Percentiles rank a stretch among this genome's conserved stretches.
Conservation (phyloP, 2,797 vertebrate genomes). For the Microctenopoma stevenorrisi region DNA sequence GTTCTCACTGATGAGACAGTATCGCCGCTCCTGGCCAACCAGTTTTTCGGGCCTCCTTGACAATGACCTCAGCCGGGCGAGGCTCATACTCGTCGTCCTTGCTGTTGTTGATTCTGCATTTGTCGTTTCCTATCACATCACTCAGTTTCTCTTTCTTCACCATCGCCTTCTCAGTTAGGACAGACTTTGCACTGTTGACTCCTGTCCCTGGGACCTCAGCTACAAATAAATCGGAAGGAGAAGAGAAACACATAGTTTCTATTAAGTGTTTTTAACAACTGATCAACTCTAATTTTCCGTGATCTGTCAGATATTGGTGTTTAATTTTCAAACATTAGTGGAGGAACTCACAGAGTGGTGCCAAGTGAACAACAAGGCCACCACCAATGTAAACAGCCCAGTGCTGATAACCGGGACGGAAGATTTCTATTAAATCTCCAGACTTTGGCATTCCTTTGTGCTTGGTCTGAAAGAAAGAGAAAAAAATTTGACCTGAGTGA, state of each 20-base stretch:
- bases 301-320: background rate
- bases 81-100: slow-evolving; percentile 80
- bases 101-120: slow-evolving; percentile 86
- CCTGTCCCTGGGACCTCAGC: slow-evolving; percentile 78
- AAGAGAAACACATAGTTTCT: too few species aligned
- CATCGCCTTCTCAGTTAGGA: slow-evolving; percentile 81
- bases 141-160: slow-evolving; percentile 86
- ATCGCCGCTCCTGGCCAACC: slow-evolving; percentile 79
- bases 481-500: slow-evolving; percentile 17
- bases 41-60: slow-evolving; percentile 72
- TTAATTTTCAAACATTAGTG: background rate
- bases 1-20: slow-evolving; percentile 84
- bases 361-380: slow-evolving; percentile 83
- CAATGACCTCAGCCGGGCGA: slow-evolving; percentile 59
- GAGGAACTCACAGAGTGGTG: slow-evolving; percentile 79
- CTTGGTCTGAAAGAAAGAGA: slow-evolving; percentile 44
- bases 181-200: slow-evolving; percentile 85
- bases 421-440: slow-evolving; percentile 86
- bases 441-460: slow-evolving; percentile 74
- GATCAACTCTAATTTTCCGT: background rate
- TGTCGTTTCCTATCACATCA: slow-evolving; percentile 75
- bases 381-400: slow-evolving; percentile 86
- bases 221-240: slow-evolving; percentile 36
- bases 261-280: background rate
- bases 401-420: slow-evolving; percentile 81